phyloP scores from a whole-genome alignment of 2,113 vertebrate genomes.

The Dissostichus mawsoni region DNA sequence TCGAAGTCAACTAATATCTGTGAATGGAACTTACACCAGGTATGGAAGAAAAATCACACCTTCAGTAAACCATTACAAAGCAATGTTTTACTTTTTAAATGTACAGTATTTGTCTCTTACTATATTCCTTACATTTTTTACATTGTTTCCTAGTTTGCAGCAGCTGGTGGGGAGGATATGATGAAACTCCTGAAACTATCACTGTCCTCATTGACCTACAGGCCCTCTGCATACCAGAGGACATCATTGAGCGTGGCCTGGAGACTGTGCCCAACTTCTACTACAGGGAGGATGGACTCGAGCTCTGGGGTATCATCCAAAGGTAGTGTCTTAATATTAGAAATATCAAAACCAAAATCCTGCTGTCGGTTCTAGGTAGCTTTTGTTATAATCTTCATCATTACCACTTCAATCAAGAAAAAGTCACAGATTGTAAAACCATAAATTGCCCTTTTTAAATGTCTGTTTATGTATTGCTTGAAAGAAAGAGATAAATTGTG shows the following conservation, averaged over 20 bases:
- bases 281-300: slow-evolving; percentile 86
- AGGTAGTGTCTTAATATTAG: slow-evolving; percentile 59
- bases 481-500: too few species aligned
- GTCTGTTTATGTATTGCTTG: too few species aligned
- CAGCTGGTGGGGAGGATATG: slow-evolving; percentile 62
- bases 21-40: slow-evolving; percentile 51
- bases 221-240: slow-evolving; percentile 84
- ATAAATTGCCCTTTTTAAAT: too few species aligned
- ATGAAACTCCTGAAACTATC: slow-evolving; percentile 47
- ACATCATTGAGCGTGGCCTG: slow-evolving; percentile 77
- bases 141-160: slow-evolving; percentile 46
- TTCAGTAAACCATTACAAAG: neutral
- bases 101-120: neutral
- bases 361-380: too few species aligned
- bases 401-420: too few species aligned
- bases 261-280: slow-evolving; percentile 78
- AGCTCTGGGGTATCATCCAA: slow-evolving; percentile 83
- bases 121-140: neutral
- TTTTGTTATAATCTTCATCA: too few species aligned
- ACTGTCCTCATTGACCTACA: slow-evolving; percentile 75
- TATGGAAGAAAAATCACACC: neutral
- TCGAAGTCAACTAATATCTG: slow-evolving; percentile 54
- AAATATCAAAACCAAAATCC: too few species aligned
- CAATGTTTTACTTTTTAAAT: neutral
- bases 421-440: too few species aligned